Percentiles rank a stretch among this genome's conserved stretches.
Evolutionary conservation across 2,888 invertebrate genomes (phyloP).

Genomic region (Cabera pusaria): DNA sequence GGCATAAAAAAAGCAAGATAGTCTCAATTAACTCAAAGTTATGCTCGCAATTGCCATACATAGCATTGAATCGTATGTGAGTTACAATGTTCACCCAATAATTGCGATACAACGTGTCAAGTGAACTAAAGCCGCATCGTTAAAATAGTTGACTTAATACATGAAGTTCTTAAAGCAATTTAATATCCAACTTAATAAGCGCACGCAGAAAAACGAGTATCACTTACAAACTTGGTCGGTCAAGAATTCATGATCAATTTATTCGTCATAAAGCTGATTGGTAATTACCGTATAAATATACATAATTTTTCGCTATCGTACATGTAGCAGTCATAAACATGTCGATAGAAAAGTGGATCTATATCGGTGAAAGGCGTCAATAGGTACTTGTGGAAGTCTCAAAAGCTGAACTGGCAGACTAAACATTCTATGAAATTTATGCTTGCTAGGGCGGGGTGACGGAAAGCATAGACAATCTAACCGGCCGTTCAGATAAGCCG

Average conservation of each 20-base stretch:
- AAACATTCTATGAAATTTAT: slow-evolving; percentile 56
- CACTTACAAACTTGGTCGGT: slow-evolving; percentile 8
- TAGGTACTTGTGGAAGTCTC: too few relatives aligned
- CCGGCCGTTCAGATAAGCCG: slow-evolving; percentile 34
- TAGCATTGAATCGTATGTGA: too few relatives aligned
- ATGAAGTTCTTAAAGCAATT: slow-evolving; percentile 1
- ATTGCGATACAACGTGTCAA: too few relatives aligned
- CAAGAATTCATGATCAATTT: slow-evolving; percentile 17
- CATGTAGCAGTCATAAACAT: slow-evolving; percentile 44
- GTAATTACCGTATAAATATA: slow-evolving; percentile 44
- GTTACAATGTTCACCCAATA: too few relatives aligned
- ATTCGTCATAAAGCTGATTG: slow-evolving; percentile 40
- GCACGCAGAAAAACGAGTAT: slow-evolving; percentile 10
- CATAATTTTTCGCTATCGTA: slow-evolving; percentile 52
- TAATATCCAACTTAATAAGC: slow-evolving; percentile 19
- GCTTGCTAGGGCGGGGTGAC: slow-evolving; percentile 45
- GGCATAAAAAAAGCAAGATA: too few relatives aligned
- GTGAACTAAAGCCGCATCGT: slow-evolving; percentile 3
- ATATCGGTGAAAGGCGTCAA: slow-evolving; percentile 69
- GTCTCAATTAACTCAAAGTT: too few relatives aligned
- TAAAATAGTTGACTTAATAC: slow-evolving; percentile 6
- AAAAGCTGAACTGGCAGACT: too few relatives aligned
- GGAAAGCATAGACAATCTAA: slow-evolving; percentile 32
- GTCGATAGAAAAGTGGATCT: slow-evolving; percentile 71
- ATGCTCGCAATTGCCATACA: too few relatives aligned